A percentile compares a stretch with the other conserved stretches of the same genome.
Evolutionary conservation across 2,888 invertebrate species (phyloP).

Genomic region (Polietes domitor): DNA sequence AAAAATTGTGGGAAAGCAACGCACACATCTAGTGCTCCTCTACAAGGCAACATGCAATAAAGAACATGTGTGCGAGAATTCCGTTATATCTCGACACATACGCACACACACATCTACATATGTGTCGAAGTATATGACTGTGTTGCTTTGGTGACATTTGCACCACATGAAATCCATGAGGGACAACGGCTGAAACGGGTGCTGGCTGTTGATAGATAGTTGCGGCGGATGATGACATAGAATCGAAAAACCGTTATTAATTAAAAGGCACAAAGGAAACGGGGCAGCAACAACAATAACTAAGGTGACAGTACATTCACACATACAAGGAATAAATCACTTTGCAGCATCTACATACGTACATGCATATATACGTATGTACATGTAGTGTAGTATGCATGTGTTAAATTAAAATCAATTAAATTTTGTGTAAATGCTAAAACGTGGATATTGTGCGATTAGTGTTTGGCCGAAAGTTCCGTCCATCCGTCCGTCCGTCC

Average conservation of each 20-base stretch:
- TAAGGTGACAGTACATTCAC: not conserved
- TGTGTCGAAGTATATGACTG: not conserved
- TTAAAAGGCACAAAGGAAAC: slow-evolving; percentile 16
- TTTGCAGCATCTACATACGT: too few relatives aligned
- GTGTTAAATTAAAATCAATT: slow-evolving; percentile 39
- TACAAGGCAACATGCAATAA: not conserved
- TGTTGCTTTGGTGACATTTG: slow-evolving; percentile 20
- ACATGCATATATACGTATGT: not conserved
- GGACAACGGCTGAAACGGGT: not conserved
- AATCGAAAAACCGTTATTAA: slow-evolving; percentile 51
- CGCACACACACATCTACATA: not conserved
- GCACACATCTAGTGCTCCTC: not conserved
- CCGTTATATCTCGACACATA: too few relatives aligned
- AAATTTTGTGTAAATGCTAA: slow-evolving; percentile 21
- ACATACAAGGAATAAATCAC: too few relatives aligned
- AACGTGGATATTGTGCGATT: not conserved
- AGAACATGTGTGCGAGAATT: not conserved
- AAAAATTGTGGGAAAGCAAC: not conserved
- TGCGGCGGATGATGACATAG: slow-evolving; percentile 41
- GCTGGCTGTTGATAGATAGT: not conserved
- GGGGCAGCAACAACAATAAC: slow-evolving; percentile 3
- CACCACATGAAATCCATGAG: not conserved
- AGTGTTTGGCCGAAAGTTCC: not conserved
- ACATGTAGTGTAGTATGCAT: not conserved
- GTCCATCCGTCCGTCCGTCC: not conserved